A percentile compares a stretch with the other conserved stretches of the same genome.
Conservation (phyloP, 1,140 invertebrate genomes). For the Nephila pilipes region DNA sequence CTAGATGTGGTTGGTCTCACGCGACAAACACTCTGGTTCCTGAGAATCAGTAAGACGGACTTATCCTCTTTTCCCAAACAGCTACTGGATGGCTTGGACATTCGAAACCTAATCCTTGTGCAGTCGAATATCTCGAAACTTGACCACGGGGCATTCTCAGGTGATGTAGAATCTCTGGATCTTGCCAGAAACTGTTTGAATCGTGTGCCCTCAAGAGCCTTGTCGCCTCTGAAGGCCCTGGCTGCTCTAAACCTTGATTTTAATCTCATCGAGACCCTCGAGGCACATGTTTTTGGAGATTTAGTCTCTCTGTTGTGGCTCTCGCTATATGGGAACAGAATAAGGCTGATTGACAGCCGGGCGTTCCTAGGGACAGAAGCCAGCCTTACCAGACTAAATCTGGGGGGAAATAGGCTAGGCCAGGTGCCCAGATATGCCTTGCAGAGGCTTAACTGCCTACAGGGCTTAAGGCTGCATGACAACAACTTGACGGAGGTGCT, state of each 20-base stretch:
- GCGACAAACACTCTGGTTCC: slow-evolving; percentile 87
- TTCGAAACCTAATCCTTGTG: slow-evolving; percentile 92
- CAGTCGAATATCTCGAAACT: slow-evolving; percentile 83
- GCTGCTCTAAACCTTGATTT: slow-evolving; percentile 78
- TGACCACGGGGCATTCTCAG: slow-evolving; percentile 23
- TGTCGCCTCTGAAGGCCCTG: slow-evolving; percentile 71
- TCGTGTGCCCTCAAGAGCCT: slow-evolving; percentile 76
- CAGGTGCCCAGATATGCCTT: slow-evolving; percentile 77
- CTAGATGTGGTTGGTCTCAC: slow-evolving; percentile 90
- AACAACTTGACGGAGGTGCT: slow-evolving; percentile 72
- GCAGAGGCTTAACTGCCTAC: slow-evolving; percentile 76
- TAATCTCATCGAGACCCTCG: slow-evolving; percentile 78
- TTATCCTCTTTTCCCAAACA: slow-evolving; percentile 91
- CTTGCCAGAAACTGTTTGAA: slow-evolving; percentile 78
- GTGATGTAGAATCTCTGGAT: slow-evolving; percentile 78
- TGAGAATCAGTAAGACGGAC: slow-evolving; percentile 91
- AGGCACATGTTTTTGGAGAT: slow-evolving; percentile 77
- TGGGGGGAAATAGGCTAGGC: slow-evolving; percentile 78
- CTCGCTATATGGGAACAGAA: slow-evolving; percentile 78
- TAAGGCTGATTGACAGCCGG: slow-evolving; percentile 76
- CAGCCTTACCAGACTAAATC: slow-evolving; percentile 78
- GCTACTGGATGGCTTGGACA: slow-evolving; percentile 91
- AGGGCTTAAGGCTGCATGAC: slow-evolving; percentile 78
- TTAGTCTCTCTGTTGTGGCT: slow-evolving; percentile 78
- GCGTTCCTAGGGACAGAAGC: slow-evolving; percentile 78